phyloP scores from a whole-genome alignment of 30 jellyfish, hydroid and myxozoan species.

The Pelagia noctiluca region DNA sequence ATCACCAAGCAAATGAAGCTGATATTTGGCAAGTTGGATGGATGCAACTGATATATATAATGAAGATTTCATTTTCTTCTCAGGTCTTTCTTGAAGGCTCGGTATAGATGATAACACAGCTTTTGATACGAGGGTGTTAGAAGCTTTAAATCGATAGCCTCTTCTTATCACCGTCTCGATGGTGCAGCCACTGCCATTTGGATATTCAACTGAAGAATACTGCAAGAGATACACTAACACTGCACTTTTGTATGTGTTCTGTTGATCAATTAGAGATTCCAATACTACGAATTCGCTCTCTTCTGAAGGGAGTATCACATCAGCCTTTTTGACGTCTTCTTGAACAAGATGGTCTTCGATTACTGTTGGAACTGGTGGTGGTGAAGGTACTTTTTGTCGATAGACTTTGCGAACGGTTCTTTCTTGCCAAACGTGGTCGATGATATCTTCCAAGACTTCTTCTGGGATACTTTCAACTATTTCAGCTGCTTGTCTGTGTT shows the following conservation, averaged over 20 bases:
- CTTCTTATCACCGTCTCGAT: conserved; percentile 20
- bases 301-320: background rate
- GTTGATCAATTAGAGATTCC: background rate
- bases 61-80: no score
- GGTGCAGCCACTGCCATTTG: background rate
- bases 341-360: background rate
- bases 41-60: no score
- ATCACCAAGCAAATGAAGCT: no score
- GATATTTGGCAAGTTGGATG: no score
- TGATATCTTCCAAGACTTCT: background rate
- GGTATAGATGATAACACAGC: background rate
- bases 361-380: background rate
- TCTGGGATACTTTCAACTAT: conserved; percentile 1
- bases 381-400: conserved; percentile 21
- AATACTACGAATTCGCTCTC: background rate
- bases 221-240: conserved; percentile 16
- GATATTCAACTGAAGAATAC: background rate
- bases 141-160: background rate
- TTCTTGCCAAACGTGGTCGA: conserved; percentile 32
- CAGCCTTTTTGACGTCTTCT: background rate
- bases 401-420: conserved; percentile 37
- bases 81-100: background rate
- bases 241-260: conserved; percentile 12
- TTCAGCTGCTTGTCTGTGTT: background rate
- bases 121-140: conserved; percentile 4